Conservation (phyloP, 2,797 vertebrate species). For the Simalia tracyae region DNA sequence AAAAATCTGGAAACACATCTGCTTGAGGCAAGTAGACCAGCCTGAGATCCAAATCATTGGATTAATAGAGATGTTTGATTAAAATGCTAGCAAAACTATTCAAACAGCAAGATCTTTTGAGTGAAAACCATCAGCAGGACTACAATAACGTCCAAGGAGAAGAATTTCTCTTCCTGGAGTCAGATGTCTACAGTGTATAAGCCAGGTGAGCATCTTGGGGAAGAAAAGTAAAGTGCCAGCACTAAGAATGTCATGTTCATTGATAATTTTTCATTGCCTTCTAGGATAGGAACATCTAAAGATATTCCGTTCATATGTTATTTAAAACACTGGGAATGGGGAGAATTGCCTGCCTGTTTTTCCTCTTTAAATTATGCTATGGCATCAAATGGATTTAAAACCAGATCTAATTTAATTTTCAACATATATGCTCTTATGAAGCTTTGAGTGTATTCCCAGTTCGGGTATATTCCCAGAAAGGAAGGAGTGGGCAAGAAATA, state of each 20-base stretch:
- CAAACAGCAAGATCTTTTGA: neutral
- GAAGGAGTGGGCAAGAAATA: neutral
- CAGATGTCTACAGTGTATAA: neutral
- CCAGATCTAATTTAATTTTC: neutral
- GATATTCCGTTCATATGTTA: neutral
- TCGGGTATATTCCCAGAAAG: neutral
- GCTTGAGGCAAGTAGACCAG: neutral
- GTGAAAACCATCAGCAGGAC: neutral
- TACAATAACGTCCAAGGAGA: neutral
- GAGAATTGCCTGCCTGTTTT: no score
- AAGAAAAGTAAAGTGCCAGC: neutral
- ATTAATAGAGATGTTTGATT: neutral
- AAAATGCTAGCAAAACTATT: neutral
- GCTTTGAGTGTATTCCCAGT: neutral
- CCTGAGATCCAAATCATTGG: neutral
- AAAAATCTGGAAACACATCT: neutral
- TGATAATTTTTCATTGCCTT: neutral
- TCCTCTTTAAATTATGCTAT: neutral
- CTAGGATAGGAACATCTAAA: neutral
- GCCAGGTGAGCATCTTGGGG: neutral
- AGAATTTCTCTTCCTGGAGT: neutral
- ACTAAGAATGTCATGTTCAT: neutral
- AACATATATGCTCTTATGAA: neutral
- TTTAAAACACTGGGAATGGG: neutral
- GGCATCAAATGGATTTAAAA: neutral